These are phyloP conservation scores for Cyanoderma ruficeps DNA, from an alignment of 2,113 vertebrate genomes.

Conservation along the genomic window DNA sequence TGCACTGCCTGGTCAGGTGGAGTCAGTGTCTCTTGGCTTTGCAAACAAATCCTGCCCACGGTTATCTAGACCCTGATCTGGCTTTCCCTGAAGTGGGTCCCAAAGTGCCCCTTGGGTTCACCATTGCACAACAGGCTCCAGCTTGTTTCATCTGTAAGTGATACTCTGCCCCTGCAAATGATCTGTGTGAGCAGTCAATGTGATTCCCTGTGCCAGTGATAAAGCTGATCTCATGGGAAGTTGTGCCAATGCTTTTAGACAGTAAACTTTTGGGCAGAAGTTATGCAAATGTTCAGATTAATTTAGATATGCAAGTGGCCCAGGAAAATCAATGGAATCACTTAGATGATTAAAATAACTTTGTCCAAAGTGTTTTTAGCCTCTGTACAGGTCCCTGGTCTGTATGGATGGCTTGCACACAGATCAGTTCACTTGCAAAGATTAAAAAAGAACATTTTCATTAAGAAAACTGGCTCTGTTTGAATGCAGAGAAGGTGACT, in stretches of 20 bases:
- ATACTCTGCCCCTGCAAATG: background rate
- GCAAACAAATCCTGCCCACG: background rate
- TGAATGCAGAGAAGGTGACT: background rate
- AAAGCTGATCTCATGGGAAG: background rate
- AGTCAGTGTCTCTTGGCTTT: background rate
- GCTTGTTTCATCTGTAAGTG: background rate
- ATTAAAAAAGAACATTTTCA: background rate
- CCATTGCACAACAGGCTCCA: background rate
- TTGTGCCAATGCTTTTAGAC: slow-evolving; percentile 19
- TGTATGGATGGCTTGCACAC: background rate
- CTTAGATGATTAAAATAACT: slow-evolving; percentile 53
- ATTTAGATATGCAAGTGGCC: background rate
- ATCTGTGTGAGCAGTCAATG: fast-evolving
- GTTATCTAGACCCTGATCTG: background rate
- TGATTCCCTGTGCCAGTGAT: background rate
- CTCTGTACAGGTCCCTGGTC: background rate
- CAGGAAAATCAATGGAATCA: slow-evolving; percentile 43
- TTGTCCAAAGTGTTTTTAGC: background rate
- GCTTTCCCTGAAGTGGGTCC: background rate
- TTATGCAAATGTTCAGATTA: slow-evolving; percentile 4
- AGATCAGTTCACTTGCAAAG: background rate
- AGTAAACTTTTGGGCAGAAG: background rate
- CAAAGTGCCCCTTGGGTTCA: background rate
- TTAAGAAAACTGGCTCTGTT: background rate
- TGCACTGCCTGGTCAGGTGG: background rate